phyloP scores from a whole-genome alignment of 2,113 vertebrate species.

The Theristicus caerulescens region DNA sequence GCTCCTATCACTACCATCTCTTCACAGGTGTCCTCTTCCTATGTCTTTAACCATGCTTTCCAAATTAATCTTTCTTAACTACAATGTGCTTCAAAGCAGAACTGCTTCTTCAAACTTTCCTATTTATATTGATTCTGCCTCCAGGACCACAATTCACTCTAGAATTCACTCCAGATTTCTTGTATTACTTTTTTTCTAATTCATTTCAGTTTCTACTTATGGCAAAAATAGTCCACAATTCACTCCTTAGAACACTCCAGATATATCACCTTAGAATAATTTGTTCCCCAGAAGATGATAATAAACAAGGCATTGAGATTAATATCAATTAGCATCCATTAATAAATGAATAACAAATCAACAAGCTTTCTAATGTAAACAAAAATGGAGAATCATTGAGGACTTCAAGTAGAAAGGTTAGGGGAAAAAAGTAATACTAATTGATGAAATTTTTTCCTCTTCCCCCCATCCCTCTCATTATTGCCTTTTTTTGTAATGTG shows the following conservation, averaged over 20 bases:
- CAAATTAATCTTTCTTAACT: neutral
- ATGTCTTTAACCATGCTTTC: neutral
- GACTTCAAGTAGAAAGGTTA: neutral
- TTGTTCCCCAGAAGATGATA: slow-evolving; percentile 28
- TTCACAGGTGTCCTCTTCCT: neutral
- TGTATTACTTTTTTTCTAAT: no score
- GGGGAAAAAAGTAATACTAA: neutral
- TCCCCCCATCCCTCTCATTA: neutral
- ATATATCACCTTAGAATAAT: slow-evolving; percentile 6
- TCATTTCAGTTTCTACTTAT: no score
- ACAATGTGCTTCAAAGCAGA: neutral
- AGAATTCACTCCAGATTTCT: neutral
- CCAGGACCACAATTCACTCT: neutral
- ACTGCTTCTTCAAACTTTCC: neutral
- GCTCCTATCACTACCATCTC: neutral
- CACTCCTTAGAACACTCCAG: slow-evolving; percentile 10
- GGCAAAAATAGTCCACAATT: neutral
- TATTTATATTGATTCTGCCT: slow-evolving; percentile 14
- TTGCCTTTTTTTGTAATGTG: neutral
- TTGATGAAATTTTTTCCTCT: neutral
- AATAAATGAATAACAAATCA: slow-evolving; percentile 43
- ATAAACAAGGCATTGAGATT: slow-evolving; percentile 35
- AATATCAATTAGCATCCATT: slow-evolving; percentile 55
- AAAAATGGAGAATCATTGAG: neutral
- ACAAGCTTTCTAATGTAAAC: slow-evolving; percentile 1